Evolutionary conservation across 2,888 invertebrate species (phyloP).

Genomic region (Alentia gelatinosa): DNA sequence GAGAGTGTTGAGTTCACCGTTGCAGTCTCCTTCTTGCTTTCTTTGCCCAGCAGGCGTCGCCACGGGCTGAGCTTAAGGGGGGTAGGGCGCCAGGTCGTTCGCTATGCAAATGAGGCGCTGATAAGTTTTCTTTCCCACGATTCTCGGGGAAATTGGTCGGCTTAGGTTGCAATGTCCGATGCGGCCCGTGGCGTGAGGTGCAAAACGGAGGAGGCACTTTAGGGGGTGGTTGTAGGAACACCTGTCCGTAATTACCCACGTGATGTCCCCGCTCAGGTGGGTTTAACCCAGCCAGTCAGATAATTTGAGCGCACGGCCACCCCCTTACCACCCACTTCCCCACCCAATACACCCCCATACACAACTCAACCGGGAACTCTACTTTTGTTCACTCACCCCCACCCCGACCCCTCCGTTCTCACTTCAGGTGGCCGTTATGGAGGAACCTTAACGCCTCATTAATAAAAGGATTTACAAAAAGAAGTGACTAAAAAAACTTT

Average conservation of each 20-base stretch:
- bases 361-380: not conserved
- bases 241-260: constrained; percentile 44
- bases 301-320: not conserved
- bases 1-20: no score
- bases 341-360: no score
- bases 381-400: not conserved
- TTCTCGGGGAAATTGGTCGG: constrained; percentile 18
- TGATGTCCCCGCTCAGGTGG: constrained; percentile 29
- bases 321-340: no score
- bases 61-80: not conserved
- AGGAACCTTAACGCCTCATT: not conserved
- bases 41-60: no score
- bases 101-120: constrained; percentile 25
- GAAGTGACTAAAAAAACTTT: no score
- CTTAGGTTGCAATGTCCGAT: constrained; percentile 3
- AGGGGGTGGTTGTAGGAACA: constrained; percentile 25
- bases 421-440: not conserved
- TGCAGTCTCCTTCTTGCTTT: no score
- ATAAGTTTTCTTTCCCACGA: constrained; percentile 47
- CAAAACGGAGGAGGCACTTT: constrained; percentile 37
- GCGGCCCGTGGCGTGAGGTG: constrained; percentile 39
- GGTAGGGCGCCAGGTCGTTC: not conserved
- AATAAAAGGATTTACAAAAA: no score
- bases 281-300: constrained; percentile 19
- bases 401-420: not conserved